Evolutionary conservation across 2,797 vertebrate species (phyloP).

Genomic region (Pseudopleuronectes americanus): DNA sequence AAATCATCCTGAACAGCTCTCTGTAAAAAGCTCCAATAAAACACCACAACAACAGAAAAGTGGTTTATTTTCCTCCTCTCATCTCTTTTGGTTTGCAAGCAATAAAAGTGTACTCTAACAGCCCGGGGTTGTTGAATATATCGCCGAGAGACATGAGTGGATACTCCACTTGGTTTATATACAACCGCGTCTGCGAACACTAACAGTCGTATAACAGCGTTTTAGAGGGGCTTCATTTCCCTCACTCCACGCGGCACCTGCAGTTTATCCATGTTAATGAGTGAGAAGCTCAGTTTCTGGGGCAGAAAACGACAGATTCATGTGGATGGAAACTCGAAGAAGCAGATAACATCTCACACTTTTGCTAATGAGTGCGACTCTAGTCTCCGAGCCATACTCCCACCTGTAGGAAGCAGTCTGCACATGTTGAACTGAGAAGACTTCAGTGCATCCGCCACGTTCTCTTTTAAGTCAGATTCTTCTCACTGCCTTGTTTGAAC

Average conservation of each 20-base stretch:
- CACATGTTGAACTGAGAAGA: slow-evolving; percentile 34
- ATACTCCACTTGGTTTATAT: neutral
- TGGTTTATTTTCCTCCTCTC: neutral
- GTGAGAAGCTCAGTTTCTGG: neutral
- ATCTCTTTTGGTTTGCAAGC: neutral
- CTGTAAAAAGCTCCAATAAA: slow-evolving; percentile 2
- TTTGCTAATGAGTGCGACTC: neutral
- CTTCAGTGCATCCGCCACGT: slow-evolving; percentile 3
- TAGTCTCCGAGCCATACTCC: slow-evolving; percentile 9
- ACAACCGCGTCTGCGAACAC: neutral
- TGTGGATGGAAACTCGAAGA: neutral
- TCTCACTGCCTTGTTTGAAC: slow-evolving; percentile 48
- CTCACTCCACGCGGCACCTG: neutral
- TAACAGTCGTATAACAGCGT: neutral
- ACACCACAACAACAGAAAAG: neutral
- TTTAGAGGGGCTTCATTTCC: slow-evolving; percentile 5
- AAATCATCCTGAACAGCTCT: neutral
- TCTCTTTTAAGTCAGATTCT: slow-evolving; percentile 34
- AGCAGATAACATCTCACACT: neutral
- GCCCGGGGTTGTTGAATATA: neutral
- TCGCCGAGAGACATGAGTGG: neutral
- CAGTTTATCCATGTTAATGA: neutral
- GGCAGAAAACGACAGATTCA: neutral
- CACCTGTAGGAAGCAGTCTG: slow-evolving; percentile 37
- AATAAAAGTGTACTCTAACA: slow-evolving; percentile 9